Percentiles rank a stretch among this genome's conserved stretches.
These are phyloP conservation scores for Cherax quadricarinatus DNA, from an alignment of 1,140 invertebrate species.

Conservation along the genomic window DNA sequence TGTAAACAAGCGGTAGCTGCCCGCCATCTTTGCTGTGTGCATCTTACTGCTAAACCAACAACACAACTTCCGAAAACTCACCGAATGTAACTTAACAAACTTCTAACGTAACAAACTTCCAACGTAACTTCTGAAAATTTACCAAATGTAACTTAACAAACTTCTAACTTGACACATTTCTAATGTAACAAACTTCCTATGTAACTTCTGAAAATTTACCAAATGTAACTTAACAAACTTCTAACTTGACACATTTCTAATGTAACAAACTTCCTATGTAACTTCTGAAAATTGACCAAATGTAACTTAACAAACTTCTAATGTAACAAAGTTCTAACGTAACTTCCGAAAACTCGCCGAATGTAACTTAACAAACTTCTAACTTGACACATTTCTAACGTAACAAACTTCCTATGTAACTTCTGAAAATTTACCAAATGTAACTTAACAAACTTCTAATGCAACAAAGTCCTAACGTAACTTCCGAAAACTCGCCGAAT, in stretches of 20 bases:
- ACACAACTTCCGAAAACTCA: neutral
- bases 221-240: no score
- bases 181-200: neutral
- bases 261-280: no score
- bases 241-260: no score
- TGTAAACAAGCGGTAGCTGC: slow-evolving; percentile 70
- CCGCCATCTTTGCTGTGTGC: slow-evolving; percentile 67
- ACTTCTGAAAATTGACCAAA: neutral
- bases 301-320: neutral
- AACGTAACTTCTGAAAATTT: no score
- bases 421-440: neutral
- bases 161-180: neutral
- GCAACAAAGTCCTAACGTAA: neutral
- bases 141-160: no score
- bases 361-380: no score
- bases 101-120: neutral
- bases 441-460: neutral
- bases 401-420: no score
- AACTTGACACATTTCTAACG: no score
- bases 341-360: no score
- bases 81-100: neutral
- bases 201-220: no score
- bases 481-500: no score
- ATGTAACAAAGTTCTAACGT: neutral
- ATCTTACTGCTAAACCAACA: neutral